Evolutionary conservation across 2,797 vertebrate species (phyloP).

Genomic region (Cynodonichthys magdalenae): DNA sequence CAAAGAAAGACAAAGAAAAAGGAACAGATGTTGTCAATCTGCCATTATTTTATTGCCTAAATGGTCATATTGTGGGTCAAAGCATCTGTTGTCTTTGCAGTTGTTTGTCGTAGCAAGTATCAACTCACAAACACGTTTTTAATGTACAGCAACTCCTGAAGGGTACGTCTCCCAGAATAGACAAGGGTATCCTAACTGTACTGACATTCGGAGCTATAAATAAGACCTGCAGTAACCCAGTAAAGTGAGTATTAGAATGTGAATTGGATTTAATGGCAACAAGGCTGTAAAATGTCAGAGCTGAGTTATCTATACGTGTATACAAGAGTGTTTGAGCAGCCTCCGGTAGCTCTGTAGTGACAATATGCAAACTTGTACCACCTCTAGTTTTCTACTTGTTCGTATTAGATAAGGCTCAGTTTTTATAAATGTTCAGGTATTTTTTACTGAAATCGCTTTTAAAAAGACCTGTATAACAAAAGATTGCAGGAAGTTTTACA

Average conservation of each 20-base stretch:
- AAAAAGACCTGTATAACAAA: not conserved
- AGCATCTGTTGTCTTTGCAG: slow-evolving; percentile 74
- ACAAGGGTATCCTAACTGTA: slow-evolving; percentile 68
- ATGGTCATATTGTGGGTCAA: slow-evolving; percentile 57
- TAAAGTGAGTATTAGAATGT: slow-evolving; percentile 53
- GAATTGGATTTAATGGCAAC: slow-evolving; percentile 43
- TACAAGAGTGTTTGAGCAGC: slow-evolving; percentile 6
- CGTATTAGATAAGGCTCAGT: not conserved
- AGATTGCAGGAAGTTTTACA: not conserved
- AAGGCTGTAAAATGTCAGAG: slow-evolving; percentile 19
- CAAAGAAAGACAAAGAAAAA: slow-evolving; percentile 40
- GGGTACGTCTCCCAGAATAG: slow-evolving; percentile 71
- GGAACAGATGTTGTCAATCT: slow-evolving; percentile 71
- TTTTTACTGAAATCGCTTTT: slow-evolving; percentile 6
- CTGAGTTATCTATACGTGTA: slow-evolving; percentile 15
- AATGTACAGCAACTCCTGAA: slow-evolving; percentile 54
- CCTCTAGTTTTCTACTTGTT: not conserved
- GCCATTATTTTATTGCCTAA: slow-evolving; percentile 62
- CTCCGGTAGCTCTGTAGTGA: slow-evolving; percentile 5
- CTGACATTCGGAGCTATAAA: slow-evolving; percentile 78
- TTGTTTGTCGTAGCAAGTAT: slow-evolving; percentile 48
- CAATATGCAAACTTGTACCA: slow-evolving; percentile 2
- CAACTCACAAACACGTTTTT: slow-evolving; percentile 39
- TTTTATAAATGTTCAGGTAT: slow-evolving; percentile 18
- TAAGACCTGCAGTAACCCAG: slow-evolving; percentile 62